Conservation (phyloP, 1,140 invertebrate species). For the Sitophilus oryzae region DNA sequence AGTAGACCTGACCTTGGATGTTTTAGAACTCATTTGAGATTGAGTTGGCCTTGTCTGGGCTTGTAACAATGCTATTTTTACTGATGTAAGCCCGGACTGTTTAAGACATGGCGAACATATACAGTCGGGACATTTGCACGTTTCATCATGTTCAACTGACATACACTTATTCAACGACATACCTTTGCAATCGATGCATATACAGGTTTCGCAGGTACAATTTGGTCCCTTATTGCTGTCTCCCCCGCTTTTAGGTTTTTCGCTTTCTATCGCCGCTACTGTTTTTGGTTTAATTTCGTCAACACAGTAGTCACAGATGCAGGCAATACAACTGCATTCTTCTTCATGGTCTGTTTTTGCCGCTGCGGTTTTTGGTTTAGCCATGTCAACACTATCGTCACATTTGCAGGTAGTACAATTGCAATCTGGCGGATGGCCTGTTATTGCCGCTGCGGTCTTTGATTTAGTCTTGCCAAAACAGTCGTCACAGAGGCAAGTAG, state of each 20-base stretch:
- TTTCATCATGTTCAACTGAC: not conserved
- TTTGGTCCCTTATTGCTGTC: constrained; percentile 4
- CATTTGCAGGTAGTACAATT: constrained; percentile 2
- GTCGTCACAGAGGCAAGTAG: constrained; percentile 15
- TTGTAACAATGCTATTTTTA: too few species aligned
- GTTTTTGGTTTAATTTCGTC: too few species aligned
- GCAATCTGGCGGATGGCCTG: not conserved
- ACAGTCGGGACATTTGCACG: constrained; percentile 9
- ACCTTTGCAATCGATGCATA: constrained; percentile 22
- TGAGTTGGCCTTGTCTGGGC: not conserved
- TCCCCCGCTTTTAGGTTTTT: not conserved
- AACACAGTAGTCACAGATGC: constrained; percentile 18
- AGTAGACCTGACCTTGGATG: not conserved
- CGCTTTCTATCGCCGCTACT: too few species aligned
- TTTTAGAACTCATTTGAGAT: not conserved
- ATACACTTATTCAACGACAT: not conserved
- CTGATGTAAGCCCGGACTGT: not conserved
- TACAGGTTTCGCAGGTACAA: constrained; percentile 20
- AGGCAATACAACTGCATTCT: constrained; percentile 7
- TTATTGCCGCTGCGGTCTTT: too few species aligned
- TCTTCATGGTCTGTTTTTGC: too few species aligned
- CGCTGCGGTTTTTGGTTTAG: not conserved
- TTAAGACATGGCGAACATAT: not conserved
- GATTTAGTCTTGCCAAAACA: constrained; percentile 16
- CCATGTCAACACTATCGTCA: not conserved